phyloP scores from a whole-genome alignment of 1,140 invertebrate species.

The Drosophila triauraria region DNA sequence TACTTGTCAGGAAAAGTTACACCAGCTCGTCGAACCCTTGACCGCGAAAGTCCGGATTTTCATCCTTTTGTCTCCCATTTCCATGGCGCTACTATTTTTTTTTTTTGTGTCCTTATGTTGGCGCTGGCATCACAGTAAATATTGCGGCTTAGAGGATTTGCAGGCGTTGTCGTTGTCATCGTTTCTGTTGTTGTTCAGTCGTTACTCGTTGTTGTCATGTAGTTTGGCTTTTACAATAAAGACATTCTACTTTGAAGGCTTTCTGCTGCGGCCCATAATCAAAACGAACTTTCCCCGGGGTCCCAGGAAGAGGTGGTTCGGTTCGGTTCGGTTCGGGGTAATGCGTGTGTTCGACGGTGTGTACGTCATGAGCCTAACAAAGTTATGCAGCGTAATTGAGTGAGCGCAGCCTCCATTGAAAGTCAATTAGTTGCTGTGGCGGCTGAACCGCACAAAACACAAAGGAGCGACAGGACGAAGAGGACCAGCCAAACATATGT shows the following conservation, averaged over 20 bases:
- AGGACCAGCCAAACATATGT: background rate
- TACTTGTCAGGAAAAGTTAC: background rate
- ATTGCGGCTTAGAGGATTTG: conserved; percentile 67
- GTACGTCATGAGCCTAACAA: conserved; percentile 41
- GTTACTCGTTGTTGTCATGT: conserved; percentile 33
- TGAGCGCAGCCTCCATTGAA: conserved; percentile 37
- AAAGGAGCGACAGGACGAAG: background rate
- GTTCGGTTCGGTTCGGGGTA: background rate
- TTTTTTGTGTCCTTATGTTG: conserved; percentile 10
- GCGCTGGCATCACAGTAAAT: conserved; percentile 58
- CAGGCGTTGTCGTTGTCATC: conserved; percentile 39
- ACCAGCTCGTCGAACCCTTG: conserved; percentile 14
- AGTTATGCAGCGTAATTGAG: conserved; percentile 44
- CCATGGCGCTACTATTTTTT: background rate
- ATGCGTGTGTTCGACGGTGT: background rate
- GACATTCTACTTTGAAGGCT: conserved; percentile 49
- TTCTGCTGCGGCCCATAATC: conserved; percentile 32
- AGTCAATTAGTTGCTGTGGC: conserved; percentile 61
- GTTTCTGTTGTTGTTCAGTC: conserved; percentile 17
- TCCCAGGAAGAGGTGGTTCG: too few relatives aligned
- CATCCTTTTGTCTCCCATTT: background rate
- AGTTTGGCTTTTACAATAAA: conserved; percentile 40
- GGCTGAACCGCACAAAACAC: conserved; percentile 5
- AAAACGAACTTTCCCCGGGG: conserved; percentile 9
- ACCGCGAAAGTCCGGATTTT: background rate